phyloP scores from a whole-genome alignment of 2,797 vertebrate genomes.

The Betta splendens region DNA sequence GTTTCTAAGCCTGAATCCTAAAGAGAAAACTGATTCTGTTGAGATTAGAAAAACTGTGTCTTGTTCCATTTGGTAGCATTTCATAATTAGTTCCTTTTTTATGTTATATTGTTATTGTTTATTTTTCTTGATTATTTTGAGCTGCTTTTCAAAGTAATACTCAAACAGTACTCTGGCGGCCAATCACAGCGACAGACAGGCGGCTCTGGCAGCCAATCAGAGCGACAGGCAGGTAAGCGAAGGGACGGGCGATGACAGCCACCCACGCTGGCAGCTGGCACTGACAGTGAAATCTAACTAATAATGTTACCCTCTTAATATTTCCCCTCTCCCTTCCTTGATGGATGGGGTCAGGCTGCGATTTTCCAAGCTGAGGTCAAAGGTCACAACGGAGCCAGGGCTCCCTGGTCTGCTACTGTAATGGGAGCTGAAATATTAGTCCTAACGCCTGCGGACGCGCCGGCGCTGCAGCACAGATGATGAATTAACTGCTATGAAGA shows the following conservation, averaged over 20 bases:
- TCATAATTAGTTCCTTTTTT: no score
- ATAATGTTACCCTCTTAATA: constrained; percentile 64
- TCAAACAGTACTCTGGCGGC: no score
- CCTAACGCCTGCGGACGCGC: constrained; percentile 65
- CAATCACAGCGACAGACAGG: not conserved
- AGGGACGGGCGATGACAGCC: constrained; percentile 14
- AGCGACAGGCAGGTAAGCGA: not conserved
- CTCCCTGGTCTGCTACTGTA: constrained; percentile 69
- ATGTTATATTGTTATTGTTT: no score
- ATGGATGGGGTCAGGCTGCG: constrained; percentile 77
- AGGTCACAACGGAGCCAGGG: constrained; percentile 61
- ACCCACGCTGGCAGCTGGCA: constrained; percentile 4
- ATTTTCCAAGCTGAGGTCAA: constrained; percentile 62
- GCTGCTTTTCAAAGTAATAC: no score
- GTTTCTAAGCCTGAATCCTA: no score
- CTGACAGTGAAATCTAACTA: constrained; percentile 55
- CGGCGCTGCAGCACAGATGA: constrained; percentile 72
- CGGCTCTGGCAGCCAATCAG: not conserved
- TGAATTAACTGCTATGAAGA: constrained; percentile 84
- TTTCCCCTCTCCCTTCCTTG: constrained; percentile 51
- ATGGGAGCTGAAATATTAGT: constrained; percentile 82
- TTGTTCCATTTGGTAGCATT: no score
- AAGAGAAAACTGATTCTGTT: no score
- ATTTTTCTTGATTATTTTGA: no score
- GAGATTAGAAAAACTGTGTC: not conserved